Conservation (phyloP, 2,888 invertebrate genomes). For the Ditula angustiorana region DNA sequence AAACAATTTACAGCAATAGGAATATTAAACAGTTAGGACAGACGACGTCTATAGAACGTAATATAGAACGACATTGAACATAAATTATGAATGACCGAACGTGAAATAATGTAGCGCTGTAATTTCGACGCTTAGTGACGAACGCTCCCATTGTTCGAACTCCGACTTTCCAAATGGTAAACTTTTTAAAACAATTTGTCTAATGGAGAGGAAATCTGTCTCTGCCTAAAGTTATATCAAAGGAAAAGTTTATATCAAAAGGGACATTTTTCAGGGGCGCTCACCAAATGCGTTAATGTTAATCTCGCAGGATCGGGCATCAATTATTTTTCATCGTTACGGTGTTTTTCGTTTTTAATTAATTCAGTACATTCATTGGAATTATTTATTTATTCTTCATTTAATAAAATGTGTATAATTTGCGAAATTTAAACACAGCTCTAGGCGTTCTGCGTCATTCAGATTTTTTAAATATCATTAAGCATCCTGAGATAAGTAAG, state of each 20-base stretch:
- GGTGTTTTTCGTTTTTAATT: slow-evolving; percentile 41
- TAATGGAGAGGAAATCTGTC: slow-evolving; percentile 70
- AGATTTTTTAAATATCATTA: too few species aligned
- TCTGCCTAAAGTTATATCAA: slow-evolving; percentile 57
- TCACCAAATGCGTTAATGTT: slow-evolving; percentile 44
- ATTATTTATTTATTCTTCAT: background rate
- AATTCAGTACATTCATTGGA: slow-evolving; percentile 42
- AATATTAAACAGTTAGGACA: too few species aligned
- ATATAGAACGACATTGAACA: background rate
- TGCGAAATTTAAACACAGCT: too few species aligned
- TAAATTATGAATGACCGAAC: background rate
- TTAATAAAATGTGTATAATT: too few species aligned
- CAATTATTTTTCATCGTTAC: slow-evolving; percentile 31
- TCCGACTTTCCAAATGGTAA: slow-evolving; percentile 57
- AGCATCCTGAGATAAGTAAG: too few species aligned
- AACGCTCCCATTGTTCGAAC: slow-evolving; percentile 57
- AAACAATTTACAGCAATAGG: too few species aligned
- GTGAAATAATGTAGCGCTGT: slow-evolving; percentile 13
- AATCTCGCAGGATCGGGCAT: slow-evolving; percentile 23
- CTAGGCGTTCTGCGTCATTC: too few species aligned
- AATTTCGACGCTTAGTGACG: slow-evolving; percentile 50
- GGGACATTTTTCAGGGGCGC: slow-evolving; percentile 49
- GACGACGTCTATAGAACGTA: too few species aligned
- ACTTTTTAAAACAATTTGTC: slow-evolving; percentile 69
- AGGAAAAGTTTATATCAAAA: slow-evolving; percentile 63